phyloP scores from a whole-genome alignment of 2,113 vertebrate genomes.

The Rafetus swinhoei region DNA sequence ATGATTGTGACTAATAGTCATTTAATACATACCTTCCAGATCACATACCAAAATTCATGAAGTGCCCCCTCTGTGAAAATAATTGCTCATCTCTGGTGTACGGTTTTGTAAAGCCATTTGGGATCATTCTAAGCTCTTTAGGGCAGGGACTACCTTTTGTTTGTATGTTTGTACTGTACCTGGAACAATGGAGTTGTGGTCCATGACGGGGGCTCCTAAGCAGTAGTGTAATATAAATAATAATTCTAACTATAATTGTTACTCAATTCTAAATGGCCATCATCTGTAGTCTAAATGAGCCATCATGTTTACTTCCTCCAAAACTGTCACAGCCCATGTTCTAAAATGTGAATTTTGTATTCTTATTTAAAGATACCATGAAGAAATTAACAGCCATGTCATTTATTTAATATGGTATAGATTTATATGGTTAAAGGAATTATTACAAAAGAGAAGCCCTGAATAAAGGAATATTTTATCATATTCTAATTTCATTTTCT shows the following conservation, averaged over 20 bases:
- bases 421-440: background rate
- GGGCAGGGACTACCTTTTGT: no score
- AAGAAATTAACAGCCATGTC: background rate
- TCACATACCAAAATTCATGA: no score
- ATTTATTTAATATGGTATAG: accelerated
- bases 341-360: background rate
- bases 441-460: background rate
- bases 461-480: background rate
- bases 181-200: background rate
- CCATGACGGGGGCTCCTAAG: background rate
- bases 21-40: background rate
- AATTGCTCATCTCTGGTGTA: background rate
- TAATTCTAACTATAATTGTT: background rate
- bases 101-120: background rate
- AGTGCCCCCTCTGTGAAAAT: no score
- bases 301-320: background rate
- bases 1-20: background rate
- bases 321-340: background rate
- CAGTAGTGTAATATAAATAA: background rate
- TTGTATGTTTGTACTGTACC: no score
- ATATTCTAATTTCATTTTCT: conserved; percentile 1
- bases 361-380: background rate
- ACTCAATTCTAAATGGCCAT: background rate
- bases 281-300: background rate
- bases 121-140: no score